Evolutionary conservation across 2,888 invertebrate species (phyloP).

Genomic region (Agriotes lineatus): DNA sequence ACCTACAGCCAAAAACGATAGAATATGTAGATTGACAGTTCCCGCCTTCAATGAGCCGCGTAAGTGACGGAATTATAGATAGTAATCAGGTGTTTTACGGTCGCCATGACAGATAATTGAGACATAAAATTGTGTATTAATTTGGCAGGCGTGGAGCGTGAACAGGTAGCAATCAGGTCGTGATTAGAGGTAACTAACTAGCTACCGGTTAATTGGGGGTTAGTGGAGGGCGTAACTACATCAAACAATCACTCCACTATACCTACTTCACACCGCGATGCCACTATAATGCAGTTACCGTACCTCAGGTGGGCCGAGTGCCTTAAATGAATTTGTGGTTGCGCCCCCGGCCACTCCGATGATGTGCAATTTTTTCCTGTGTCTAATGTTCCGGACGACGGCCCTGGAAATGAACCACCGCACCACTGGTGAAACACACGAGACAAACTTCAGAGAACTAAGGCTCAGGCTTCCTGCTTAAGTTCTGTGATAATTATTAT

Average conservation of each 20-base stretch:
- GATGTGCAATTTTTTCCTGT: slow-evolving; percentile 30
- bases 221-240: slow-evolving; percentile 65
- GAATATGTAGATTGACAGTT: slow-evolving; percentile 43
- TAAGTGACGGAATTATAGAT: slow-evolving; percentile 47
- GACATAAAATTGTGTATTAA: slow-evolving; percentile 61
- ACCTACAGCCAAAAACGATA: slow-evolving; percentile 39
- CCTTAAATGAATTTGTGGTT: slow-evolving; percentile 49
- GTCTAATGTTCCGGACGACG: background rate
- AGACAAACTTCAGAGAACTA: no score
- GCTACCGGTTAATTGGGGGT: slow-evolving; percentile 66
- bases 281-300: slow-evolving; percentile 42
- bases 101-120: slow-evolving; percentile 53
- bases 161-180: slow-evolving; percentile 65
- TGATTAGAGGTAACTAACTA: slow-evolving; percentile 65
- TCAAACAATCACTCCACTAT: slow-evolving; percentile 61
- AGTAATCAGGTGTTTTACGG: slow-evolving; percentile 49
- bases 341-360: slow-evolving; percentile 25
- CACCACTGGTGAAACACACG: no score
- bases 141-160: slow-evolving; percentile 61
- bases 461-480: no score
- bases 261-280: slow-evolving; percentile 45
- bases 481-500: no score
- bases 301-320: slow-evolving; percentile 47
- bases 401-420: no score
- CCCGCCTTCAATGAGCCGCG: slow-evolving; percentile 38